phyloP scores from a whole-genome alignment of 1,140 invertebrate species.

The Penaeus chinensis region DNA sequence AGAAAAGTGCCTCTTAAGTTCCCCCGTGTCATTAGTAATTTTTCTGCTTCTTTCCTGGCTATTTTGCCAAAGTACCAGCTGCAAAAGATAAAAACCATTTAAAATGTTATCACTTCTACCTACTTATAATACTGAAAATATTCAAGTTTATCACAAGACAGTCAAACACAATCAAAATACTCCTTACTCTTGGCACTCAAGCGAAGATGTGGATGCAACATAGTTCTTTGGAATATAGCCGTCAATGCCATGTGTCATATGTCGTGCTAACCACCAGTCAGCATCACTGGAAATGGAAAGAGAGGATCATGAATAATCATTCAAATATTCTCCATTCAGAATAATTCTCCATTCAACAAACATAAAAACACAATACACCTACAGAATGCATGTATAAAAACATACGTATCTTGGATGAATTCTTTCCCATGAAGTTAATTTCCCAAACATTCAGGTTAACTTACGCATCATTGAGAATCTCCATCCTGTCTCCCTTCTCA shows the following conservation, averaged over 20 bases:
- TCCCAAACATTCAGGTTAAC: background rate
- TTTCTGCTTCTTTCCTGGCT: slow-evolving; percentile 95
- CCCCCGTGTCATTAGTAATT: slow-evolving; percentile 88
- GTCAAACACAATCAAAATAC: too few species aligned
- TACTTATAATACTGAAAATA: too few species aligned
- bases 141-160: too few species aligned
- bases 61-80: slow-evolving; percentile 99
- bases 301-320: background rate
- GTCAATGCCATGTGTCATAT: slow-evolving; percentile 83
- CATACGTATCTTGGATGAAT: too few species aligned
- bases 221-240: slow-evolving; percentile 95
- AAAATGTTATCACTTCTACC: too few species aligned
- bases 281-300: slow-evolving; percentile 74
- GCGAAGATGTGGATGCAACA: slow-evolving; percentile 90
- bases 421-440: too few species aligned
- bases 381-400: too few species aligned
- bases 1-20: slow-evolving; percentile 97
- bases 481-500: slow-evolving; percentile 90
- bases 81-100: slow-evolving; percentile 66
- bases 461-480: slow-evolving; percentile 84
- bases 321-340: too few species aligned
- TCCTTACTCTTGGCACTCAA: slow-evolving; percentile 96
- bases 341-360: background rate
- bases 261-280: slow-evolving; percentile 95
- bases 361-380: background rate